Percentiles rank a stretch among this genome's conserved stretches.
Conservation (phyloP, 2,888 invertebrate genomes). For the Taphrorychus bicolor region DNA sequence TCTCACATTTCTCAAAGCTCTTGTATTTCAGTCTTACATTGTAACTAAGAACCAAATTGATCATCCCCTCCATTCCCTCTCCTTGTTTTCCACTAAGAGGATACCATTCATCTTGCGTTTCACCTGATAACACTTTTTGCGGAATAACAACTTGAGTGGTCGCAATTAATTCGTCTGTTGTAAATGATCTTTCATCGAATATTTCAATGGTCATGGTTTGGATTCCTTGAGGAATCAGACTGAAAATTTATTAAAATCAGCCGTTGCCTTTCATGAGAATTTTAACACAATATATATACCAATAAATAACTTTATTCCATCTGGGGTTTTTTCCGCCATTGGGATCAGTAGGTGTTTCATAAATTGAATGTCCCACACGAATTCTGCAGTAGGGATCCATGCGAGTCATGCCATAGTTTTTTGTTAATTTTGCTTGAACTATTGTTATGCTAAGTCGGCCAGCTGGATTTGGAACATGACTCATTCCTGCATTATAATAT, state of each 20-base stretch:
- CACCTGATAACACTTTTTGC: slow-evolving; percentile 80
- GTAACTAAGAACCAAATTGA: slow-evolving; percentile 89
- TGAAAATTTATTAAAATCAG: slow-evolving; percentile 55
- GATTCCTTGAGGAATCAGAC: slow-evolving; percentile 87
- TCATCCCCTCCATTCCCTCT: slow-evolving; percentile 91
- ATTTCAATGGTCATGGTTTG: slow-evolving; percentile 90
- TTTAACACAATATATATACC: slow-evolving; percentile 64
- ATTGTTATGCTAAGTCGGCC: slow-evolving; percentile 86
- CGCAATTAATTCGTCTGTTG: slow-evolving; percentile 94
- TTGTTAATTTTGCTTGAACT: slow-evolving; percentile 88
- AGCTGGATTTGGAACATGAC: slow-evolving; percentile 60
- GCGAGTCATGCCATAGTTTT: slow-evolving; percentile 92
- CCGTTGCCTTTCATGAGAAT: not conserved
- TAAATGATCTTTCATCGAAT: slow-evolving; percentile 96
- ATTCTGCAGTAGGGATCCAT: slow-evolving; percentile 97
- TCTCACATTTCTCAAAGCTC: not conserved
- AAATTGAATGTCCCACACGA: slow-evolving; percentile 91
- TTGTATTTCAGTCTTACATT: slow-evolving; percentile 62
- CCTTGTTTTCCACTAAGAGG: slow-evolving; percentile 93
- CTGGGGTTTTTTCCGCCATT: slow-evolving; percentile 95
- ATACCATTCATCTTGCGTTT: slow-evolving; percentile 96
- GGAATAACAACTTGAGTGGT: slow-evolving; percentile 93
- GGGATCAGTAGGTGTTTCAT: slow-evolving; percentile 94
- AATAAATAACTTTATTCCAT: slow-evolving; percentile 95
- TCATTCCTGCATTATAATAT: slow-evolving; percentile 42